Percentiles rank a stretch among this genome's conserved stretches.
phyloP scores from a whole-genome alignment of 2,797 vertebrate genomes.

The Takifugu rubripes region DNA sequence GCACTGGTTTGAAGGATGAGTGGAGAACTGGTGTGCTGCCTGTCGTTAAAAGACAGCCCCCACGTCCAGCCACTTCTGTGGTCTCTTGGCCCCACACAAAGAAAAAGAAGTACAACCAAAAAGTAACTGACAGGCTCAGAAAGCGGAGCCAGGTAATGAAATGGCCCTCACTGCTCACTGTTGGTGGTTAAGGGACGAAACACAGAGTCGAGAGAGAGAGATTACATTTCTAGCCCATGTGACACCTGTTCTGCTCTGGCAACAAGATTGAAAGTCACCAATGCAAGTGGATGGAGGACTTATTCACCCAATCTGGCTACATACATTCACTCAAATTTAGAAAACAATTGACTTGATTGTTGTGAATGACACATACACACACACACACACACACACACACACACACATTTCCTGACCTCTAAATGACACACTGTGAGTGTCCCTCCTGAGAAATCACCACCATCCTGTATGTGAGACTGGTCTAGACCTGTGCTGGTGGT shows the following conservation, averaged over 20 bases:
- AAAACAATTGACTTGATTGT: constrained; percentile 48
- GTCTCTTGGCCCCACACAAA: constrained; percentile 11
- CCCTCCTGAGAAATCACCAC: constrained; percentile 41
- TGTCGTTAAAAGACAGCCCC: constrained; percentile 33
- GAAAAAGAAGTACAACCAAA: constrained; percentile 24
- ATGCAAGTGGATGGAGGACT: constrained; percentile 54
- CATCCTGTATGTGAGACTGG: constrained; percentile 59
- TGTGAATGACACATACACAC: constrained; percentile 36
- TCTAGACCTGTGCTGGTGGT: constrained; percentile 59
- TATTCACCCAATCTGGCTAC: constrained; percentile 50
- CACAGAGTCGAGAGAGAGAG: constrained; percentile 62
- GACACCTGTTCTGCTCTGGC: constrained; percentile 64
- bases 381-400: constrained; percentile 36
- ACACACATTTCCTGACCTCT: constrained; percentile 23
- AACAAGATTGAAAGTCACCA: constrained; percentile 44
- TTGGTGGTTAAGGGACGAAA: constrained; percentile 40
- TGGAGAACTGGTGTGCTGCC: constrained; percentile 63
- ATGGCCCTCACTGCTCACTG: constrained; percentile 28
- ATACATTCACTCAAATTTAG: constrained; percentile 44
- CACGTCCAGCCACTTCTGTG: constrained; percentile 25
- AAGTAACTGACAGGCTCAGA: constrained; percentile 36
- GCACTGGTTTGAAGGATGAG: constrained; percentile 57
- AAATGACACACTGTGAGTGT: constrained; percentile 45
- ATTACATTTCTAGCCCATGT: constrained; percentile 64
- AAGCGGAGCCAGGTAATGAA: constrained; percentile 48